Conservation (phyloP, 2,888 invertebrate species). For the Oligia latruncula region DNA sequence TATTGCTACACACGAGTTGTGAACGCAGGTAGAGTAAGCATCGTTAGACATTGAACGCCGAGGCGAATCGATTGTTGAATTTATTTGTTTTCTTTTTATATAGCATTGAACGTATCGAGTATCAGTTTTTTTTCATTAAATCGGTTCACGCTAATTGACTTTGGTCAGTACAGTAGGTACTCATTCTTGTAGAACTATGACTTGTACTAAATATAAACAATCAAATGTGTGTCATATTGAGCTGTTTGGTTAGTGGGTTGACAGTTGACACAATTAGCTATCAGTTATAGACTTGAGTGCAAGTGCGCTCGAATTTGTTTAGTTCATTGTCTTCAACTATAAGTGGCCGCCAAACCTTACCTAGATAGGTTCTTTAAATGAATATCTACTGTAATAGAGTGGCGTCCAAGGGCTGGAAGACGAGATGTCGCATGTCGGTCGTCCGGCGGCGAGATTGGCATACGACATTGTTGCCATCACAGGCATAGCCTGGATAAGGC, state of each 20-base stretch:
- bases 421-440: too few relatives aligned
- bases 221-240: conserved; percentile 36
- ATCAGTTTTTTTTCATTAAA: not conserved
- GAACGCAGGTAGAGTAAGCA: conserved; percentile 51
- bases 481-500: not conserved
- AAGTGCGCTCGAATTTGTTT: conserved; percentile 20
- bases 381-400: not conserved
- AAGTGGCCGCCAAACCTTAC: not conserved
- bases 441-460: not conserved
- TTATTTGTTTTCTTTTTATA: conserved; percentile 52
- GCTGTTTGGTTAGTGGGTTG: conserved; percentile 15
- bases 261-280: conserved; percentile 36
- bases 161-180: not conserved
- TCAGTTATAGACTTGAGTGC: conserved; percentile 25
- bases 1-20: conserved; percentile 59
- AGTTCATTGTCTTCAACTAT: not conserved
- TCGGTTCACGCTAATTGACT: conserved; percentile 7
- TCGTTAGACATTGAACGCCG: conserved; percentile 61
- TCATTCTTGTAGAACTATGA: conserved; percentile 10
- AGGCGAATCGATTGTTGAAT: conserved; percentile 57
- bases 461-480: not conserved
- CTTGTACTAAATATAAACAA: conserved; percentile 25
- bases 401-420: not conserved
- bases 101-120: conserved; percentile 36
- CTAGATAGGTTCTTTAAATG: too few relatives aligned